Conservation (phyloP, 2,113 vertebrate genomes). For the Uria lomvia region DNA sequence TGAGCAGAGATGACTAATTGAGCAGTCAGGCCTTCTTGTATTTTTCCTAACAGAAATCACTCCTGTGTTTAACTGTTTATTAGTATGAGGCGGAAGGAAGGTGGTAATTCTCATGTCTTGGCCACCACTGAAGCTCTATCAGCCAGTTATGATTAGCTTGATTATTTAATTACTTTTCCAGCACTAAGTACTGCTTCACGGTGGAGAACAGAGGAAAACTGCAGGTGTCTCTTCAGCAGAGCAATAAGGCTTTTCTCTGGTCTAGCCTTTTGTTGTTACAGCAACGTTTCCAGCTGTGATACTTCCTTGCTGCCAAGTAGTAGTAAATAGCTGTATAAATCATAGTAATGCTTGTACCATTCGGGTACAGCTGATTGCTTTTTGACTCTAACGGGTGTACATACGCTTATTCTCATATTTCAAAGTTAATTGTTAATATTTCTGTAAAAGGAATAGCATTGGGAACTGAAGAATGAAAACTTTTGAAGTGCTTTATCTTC, state of each 20-base stretch:
- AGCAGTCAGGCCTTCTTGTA: background rate
- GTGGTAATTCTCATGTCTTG: constrained; percentile 1
- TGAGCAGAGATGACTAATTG: background rate
- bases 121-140: background rate
- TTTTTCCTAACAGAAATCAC: background rate
- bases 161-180: constrained; percentile 54
- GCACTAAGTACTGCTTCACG: background rate
- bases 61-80: background rate
- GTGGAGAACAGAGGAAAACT: background rate
- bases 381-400: background rate
- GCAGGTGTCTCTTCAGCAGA: background rate
- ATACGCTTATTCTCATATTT: background rate
- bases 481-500: background rate
- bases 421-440: constrained; percentile 1
- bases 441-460: background rate
- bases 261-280: background rate
- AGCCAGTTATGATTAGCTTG: constrained; percentile 24
- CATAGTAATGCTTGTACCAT: background rate
- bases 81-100: background rate
- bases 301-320: constrained; percentile 28
- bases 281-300: constrained; percentile 25
- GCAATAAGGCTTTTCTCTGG: background rate
- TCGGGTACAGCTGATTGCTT: background rate
- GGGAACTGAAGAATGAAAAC: background rate
- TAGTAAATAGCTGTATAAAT: constrained; percentile 42